phyloP scores from a whole-genome alignment of 2,888 invertebrate genomes.

The Ferdinandea cuprea region DNA sequence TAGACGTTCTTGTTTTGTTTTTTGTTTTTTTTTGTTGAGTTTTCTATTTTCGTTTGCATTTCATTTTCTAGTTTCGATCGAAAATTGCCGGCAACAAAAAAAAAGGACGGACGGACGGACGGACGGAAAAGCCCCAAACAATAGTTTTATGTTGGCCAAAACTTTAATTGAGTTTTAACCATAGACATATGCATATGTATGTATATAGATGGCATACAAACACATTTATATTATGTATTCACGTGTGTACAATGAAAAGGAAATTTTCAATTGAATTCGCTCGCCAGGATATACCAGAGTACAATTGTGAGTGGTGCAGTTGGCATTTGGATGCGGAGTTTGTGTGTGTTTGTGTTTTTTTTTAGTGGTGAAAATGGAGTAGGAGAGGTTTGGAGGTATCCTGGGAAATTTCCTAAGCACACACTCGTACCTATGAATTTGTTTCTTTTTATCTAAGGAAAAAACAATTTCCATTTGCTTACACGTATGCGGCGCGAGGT shows the following conservation, averaged over 20 bases:
- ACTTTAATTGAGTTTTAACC: slow-evolving; percentile 74
- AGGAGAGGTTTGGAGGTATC: no score
- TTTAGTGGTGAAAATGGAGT: neutral
- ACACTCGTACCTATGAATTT: neutral
- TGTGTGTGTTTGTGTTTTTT: no score
- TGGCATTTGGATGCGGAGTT: slow-evolving; percentile 27
- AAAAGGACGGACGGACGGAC: no score
- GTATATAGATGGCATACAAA: no score
- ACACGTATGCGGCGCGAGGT: slow-evolving; percentile 10
- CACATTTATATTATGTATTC: neutral
- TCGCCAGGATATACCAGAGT: neutral
- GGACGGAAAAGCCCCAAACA: slow-evolving; percentile 66
- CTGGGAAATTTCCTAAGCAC: slow-evolving; percentile 45
- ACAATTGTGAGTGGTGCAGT: slow-evolving; percentile 24
- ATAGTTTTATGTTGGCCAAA: slow-evolving; percentile 74
- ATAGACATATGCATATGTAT: no score
- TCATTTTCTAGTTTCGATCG: slow-evolving; percentile 55
- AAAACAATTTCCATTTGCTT: slow-evolving; percentile 63
- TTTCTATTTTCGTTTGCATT: slow-evolving; percentile 34
- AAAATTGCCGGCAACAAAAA: slow-evolving; percentile 52
- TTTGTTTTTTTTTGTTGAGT: slow-evolving; percentile 9
- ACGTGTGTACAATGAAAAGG: slow-evolving; percentile 23
- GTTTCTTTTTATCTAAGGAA: slow-evolving; percentile 1
- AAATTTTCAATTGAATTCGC: slow-evolving; percentile 52
- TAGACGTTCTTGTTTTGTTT: no score